Conservation (phyloP, 2,113 vertebrate species). For the Ciconia maguari region DNA sequence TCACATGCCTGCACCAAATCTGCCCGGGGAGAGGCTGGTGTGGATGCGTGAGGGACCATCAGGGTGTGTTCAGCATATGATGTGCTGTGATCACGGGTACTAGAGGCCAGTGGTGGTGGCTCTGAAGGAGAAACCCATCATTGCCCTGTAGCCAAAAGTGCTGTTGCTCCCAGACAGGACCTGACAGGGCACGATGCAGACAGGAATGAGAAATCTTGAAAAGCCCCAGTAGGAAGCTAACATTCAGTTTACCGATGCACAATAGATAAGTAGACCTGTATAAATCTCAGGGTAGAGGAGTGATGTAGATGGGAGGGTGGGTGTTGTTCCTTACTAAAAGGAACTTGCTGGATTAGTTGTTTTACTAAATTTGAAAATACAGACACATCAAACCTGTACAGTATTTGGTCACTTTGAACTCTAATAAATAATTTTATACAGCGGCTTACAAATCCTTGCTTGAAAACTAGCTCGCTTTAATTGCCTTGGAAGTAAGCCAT, state of each 20-base stretch:
- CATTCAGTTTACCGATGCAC: neutral
- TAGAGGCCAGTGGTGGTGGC: too few species aligned
- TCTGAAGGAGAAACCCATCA: neutral
- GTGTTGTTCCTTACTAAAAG: neutral
- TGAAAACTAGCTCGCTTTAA: neutral
- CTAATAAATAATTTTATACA: neutral
- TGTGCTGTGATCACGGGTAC: rapidly evolving
- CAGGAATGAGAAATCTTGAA: neutral
- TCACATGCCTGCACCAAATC: neutral
- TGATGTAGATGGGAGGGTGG: neutral
- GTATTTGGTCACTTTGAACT: neutral
- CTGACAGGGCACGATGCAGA: neutral
- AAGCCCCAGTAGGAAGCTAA: neutral
- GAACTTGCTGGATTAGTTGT: neutral
- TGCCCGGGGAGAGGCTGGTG: neutral
- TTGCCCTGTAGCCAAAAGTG: neutral
- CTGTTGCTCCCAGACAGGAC: neutral
- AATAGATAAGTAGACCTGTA: neutral
- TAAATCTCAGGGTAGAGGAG: neutral
- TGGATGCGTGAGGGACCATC: rapidly evolving
- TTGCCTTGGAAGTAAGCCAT: neutral
- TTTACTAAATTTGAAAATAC: neutral
- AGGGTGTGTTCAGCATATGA: rapidly evolving
- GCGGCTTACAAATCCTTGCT: neutral
- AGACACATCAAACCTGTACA: neutral